Percentiles rank a stretch among this genome's conserved stretches.
Evolutionary conservation across 2,888 invertebrate genomes (phyloP).

Genomic region (Autographa pulchrina): DNA sequence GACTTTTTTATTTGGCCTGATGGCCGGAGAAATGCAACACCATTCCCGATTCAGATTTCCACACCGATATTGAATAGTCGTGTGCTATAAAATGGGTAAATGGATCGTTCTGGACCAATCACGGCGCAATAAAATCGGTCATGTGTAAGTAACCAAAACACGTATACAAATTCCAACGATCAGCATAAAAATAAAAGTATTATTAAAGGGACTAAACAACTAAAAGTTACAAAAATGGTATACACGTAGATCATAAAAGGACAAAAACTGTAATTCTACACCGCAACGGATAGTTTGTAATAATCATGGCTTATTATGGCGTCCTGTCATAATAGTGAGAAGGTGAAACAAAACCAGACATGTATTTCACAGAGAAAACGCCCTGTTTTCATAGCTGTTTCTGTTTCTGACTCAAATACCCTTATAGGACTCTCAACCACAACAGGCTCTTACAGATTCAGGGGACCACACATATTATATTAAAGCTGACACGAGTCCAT

Average conservation of each 20-base stretch:
- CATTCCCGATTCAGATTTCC: constrained; percentile 82
- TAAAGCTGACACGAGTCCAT: constrained; percentile 71
- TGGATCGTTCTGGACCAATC: constrained; percentile 72
- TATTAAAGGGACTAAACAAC: constrained; percentile 26
- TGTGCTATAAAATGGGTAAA: constrained; percentile 75
- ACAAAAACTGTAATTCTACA: constrained; percentile 70
- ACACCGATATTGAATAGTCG: constrained; percentile 75
- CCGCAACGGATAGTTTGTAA: constrained; percentile 71
- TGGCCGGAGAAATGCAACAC: constrained; percentile 85
- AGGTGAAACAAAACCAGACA: constrained; percentile 65
- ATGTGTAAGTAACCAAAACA: constrained; percentile 48
- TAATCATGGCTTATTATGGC: constrained; percentile 79
- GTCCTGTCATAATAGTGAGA: constrained; percentile 76
- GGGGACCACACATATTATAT: constrained; percentile 79
- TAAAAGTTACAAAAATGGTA: constrained; percentile 47
- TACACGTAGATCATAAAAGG: constrained; percentile 64
- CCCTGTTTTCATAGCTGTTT: constrained; percentile 40
- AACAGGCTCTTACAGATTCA: constrained; percentile 70
- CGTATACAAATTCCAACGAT: constrained; percentile 32
- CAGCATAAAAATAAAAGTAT: constrained; percentile 20
- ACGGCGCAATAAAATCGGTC: constrained; percentile 61
- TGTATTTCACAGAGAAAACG: constrained; percentile 47
- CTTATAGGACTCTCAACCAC: constrained; percentile 61
- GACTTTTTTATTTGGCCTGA: constrained; percentile 87
- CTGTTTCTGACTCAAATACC: constrained; percentile 47